Conservation (phyloP, 2,113 vertebrate species). For the Chrysochloris asiatica region DNA sequence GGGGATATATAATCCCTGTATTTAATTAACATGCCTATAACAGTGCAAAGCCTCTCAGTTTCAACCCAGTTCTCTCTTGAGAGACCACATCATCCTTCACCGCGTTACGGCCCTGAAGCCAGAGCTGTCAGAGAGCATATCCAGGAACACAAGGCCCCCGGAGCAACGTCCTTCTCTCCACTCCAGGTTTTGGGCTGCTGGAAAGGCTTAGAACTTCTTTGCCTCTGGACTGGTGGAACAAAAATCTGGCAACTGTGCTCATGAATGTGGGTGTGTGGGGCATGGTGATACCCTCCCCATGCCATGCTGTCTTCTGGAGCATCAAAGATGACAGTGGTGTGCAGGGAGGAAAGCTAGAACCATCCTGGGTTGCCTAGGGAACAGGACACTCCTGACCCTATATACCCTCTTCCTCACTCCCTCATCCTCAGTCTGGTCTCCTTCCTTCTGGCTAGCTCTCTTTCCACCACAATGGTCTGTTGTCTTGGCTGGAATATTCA, state of each 20-base stretch:
- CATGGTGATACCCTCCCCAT: not conserved
- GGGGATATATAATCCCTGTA: not conserved
- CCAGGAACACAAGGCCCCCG: not conserved
- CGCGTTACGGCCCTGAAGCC: fast-evolving
- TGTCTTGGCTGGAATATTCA: too few species aligned
- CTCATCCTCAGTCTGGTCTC: not conserved
- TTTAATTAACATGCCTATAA: conserved; percentile 49
- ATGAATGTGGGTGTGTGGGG: not conserved
- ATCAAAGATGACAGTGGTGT: fast-evolving
- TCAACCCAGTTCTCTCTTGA: not conserved
- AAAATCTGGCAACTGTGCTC: not conserved
- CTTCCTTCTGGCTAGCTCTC: too few species aligned
- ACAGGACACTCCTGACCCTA: not conserved
- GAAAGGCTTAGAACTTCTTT: not conserved
- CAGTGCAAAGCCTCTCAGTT: not conserved
- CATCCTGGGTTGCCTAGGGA: not conserved
- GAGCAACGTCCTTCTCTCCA: fast-evolving
- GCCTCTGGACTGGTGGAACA: not conserved
- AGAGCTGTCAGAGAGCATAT: not conserved
- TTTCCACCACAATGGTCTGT: too few species aligned
- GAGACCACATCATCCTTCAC: not conserved
- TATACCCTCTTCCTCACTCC: not conserved
- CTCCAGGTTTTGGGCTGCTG: not conserved
- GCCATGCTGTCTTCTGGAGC: not conserved
- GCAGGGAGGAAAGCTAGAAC: not conserved